These are phyloP conservation scores for Xyliphius kryptos DNA, from an alignment of 2,113 vertebrate species.

Conservation along the genomic window DNA sequence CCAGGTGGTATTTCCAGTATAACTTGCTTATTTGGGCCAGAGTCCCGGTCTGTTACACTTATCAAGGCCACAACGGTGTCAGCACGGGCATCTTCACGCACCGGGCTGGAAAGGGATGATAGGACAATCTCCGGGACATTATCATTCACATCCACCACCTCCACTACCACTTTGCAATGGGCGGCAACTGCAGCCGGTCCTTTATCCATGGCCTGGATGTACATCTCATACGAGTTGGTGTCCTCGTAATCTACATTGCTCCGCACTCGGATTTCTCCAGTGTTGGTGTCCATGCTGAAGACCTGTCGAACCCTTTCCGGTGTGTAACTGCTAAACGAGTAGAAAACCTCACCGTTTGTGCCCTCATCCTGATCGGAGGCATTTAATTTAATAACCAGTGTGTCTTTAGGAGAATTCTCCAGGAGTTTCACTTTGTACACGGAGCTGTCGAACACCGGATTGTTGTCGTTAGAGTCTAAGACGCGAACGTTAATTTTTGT, in stretches of 20 bases:
- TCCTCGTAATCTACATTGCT: conserved; percentile 77
- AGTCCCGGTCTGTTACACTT: conserved; percentile 89
- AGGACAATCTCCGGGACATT: conserved; percentile 80
- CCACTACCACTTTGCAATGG: conserved; percentile 77
- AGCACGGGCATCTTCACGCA: conserved; percentile 80
- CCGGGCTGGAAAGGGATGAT: conserved; percentile 86
- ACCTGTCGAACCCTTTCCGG: conserved; percentile 61
- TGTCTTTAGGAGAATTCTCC: conserved; percentile 70
- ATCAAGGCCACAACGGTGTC: conserved; percentile 92
- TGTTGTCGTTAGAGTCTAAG: conserved; percentile 69
- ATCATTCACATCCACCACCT: conserved; percentile 79
- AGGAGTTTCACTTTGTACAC: conserved; percentile 72
- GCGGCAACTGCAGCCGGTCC: conserved; percentile 70
- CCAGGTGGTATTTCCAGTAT: conserved; percentile 74
- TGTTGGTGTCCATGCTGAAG: conserved; percentile 70
- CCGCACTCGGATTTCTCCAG: conserved; percentile 72
- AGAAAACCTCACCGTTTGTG: conserved; percentile 73
- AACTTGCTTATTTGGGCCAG: conserved; percentile 85
- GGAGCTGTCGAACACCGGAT: conserved; percentile 63
- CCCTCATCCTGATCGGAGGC: conserved; percentile 77
- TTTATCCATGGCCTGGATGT: conserved; percentile 74
- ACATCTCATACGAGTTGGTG: conserved; percentile 74
- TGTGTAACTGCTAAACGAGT: conserved; percentile 74
- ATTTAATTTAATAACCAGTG: conserved; percentile 73
- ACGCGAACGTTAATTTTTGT: conserved; percentile 65